A percentile compares a stretch with the other conserved stretches of the same genome.
phyloP scores from a whole-genome alignment of 1,140 invertebrate species.

The Aphidius ervi region DNA sequence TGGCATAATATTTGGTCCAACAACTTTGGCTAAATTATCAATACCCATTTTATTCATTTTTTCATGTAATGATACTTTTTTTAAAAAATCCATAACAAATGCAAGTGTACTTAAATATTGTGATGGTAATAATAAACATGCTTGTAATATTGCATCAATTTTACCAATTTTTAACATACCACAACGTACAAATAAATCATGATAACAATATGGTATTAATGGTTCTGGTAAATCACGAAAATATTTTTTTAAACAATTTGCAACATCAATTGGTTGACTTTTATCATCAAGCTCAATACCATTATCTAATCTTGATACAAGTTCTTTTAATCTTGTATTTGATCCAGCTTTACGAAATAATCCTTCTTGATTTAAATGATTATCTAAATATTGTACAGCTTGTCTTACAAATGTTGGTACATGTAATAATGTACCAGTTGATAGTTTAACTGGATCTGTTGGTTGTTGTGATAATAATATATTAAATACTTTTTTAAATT shows the following conservation, averaged over 20 bases:
- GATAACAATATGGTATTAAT: slow-evolving; percentile 65
- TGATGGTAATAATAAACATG: slow-evolving; percentile 62
- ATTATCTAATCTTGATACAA: slow-evolving; percentile 66
- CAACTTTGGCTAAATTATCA: slow-evolving; percentile 74
- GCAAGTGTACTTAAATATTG: slow-evolving; percentile 65
- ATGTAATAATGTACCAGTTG: slow-evolving; percentile 57
- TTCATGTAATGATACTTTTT: slow-evolving; percentile 57
- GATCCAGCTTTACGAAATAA: slow-evolving; percentile 83
- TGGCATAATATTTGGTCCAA: slow-evolving; percentile 82
- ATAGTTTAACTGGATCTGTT: slow-evolving; percentile 59
- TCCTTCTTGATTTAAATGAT: slow-evolving; percentile 69
- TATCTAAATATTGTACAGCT: slow-evolving; percentile 63
- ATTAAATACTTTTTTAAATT: slow-evolving; percentile 59
- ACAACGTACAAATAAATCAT: slow-evolving; percentile 74
- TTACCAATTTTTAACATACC: slow-evolving; percentile 48
- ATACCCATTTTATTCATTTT: slow-evolving; percentile 77
- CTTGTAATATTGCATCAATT: slow-evolving; percentile 57
- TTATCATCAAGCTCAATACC: slow-evolving; percentile 62
- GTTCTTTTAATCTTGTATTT: slow-evolving; percentile 71
- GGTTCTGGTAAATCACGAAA: slow-evolving; percentile 78
- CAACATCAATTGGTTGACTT: slow-evolving; percentile 74
- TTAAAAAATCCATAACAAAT: slow-evolving; percentile 66
- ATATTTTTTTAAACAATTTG: slow-evolving; percentile 78
- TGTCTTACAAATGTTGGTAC: slow-evolving; percentile 74
- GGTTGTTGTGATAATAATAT: slow-evolving; percentile 58